Percentiles rank a stretch among this genome's conserved stretches.
These are phyloP conservation scores for Synodontis membranacea DNA, from an alignment of 2,113 vertebrate genomes.

Conservation along the genomic window DNA sequence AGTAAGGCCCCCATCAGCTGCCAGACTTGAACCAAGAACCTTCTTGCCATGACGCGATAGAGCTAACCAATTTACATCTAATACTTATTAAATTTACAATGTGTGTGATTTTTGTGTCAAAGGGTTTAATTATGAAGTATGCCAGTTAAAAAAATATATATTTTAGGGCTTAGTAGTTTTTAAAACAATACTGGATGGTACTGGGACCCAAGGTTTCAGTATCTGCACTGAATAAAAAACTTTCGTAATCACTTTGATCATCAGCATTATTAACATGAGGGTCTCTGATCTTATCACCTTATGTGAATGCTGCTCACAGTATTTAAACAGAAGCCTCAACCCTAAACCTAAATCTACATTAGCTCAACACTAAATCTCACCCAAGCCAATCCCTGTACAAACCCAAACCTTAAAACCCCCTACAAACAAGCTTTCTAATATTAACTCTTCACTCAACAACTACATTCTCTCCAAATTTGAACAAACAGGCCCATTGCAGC, in stretches of 20 bases:
- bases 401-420: no score
- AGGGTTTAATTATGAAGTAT: no score
- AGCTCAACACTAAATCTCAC: background rate
- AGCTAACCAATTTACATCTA: no score
- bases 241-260: background rate
- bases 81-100: no score
- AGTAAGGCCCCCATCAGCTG: no score
- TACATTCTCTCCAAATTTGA: background rate
- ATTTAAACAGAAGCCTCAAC: background rate
- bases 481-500: background rate
- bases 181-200: background rate
- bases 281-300: background rate
- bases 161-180: background rate
- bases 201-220: background rate
- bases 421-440: background rate
- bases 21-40: no score
- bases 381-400: background rate
- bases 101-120: no score
- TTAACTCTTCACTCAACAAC: background rate
- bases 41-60: no score
- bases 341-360: background rate
- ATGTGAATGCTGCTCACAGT: background rate
- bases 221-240: no score
- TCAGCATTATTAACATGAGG: background rate
- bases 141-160: background rate